A percentile compares a stretch with the other conserved stretches of the same genome.
These are phyloP conservation scores for Hanleya hanleyi DNA, from an alignment of 2,888 invertebrate species.

Conservation along the genomic window DNA sequence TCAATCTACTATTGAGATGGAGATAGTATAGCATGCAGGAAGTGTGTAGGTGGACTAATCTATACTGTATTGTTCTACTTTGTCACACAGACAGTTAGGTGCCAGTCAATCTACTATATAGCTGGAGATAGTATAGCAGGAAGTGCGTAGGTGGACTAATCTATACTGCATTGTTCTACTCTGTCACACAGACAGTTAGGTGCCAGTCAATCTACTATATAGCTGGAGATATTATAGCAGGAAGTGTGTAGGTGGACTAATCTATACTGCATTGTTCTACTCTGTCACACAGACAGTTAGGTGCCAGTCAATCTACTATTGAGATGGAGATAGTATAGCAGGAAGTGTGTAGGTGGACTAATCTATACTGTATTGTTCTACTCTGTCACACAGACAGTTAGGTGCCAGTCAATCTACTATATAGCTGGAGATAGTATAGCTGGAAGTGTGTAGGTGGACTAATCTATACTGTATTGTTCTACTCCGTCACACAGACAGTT, in stretches of 20 bases:
- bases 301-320: constrained; percentile 91
- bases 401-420: constrained; percentile 93
- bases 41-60: too few species aligned
- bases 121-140: too few species aligned
- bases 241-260: neutral
- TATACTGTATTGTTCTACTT: too few species aligned
- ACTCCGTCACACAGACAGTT: constrained; percentile 80
- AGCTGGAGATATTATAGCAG: neutral
- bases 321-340: constrained; percentile 93
- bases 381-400: constrained; percentile 79
- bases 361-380: neutral
- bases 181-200: too few species aligned
- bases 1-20: neutral
- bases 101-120: too few species aligned
- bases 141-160: too few species aligned
- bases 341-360: constrained; percentile 76
- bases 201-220: neutral
- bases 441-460: constrained; percentile 79
- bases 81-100: too few species aligned
- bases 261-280: neutral
- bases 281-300: constrained; percentile 81
- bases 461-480: neutral
- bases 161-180: too few species aligned
- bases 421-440: constrained; percentile 90
- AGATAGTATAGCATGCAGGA: constrained; percentile 76